Conservation (phyloP, 2,797 vertebrate species). For the Coranthus polyacanthus region DNA sequence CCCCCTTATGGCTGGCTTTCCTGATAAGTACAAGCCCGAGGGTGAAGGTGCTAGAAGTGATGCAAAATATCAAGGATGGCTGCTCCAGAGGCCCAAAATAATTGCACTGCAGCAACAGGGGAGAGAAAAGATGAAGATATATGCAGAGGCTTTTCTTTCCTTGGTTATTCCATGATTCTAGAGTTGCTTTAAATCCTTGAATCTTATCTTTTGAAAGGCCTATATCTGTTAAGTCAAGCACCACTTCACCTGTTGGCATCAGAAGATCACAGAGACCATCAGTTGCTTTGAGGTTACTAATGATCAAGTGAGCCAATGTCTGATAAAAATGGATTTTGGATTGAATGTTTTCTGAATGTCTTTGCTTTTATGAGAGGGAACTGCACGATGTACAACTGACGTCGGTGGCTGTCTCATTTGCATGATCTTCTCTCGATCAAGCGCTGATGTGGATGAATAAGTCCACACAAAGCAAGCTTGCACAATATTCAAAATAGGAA, state of each 20-base stretch:
- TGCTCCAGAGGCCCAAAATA: conserved; percentile 52
- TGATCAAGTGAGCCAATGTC: conserved; percentile 18
- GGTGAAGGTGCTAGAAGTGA: conserved; percentile 52
- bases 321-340: conserved; percentile 25
- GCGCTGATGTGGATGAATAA: conserved; percentile 13
- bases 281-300: conserved; percentile 23
- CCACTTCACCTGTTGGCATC: conserved; percentile 23
- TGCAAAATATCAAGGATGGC: conserved; percentile 69
- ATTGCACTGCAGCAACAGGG: conserved; percentile 67
- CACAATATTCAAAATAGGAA: conserved; percentile 58
- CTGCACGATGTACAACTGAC: neutral
- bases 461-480: conserved; percentile 53
- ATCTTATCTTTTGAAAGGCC: conserved; percentile 7
- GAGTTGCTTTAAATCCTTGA: conserved; percentile 27
- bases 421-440: conserved; percentile 45
- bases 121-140: conserved; percentile 21
- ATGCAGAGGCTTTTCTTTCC: conserved; percentile 35
- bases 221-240: conserved; percentile 47
- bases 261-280: conserved; percentile 35
- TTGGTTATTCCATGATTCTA: conserved; percentile 14
- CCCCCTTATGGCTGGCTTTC: conserved; percentile 61
- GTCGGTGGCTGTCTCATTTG: conserved; percentile 59
- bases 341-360: conserved; percentile 2
- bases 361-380: too few relatives aligned
- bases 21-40: conserved; percentile 61